phyloP scores from a whole-genome alignment of 2,888 invertebrate genomes.

The Caenorhabditis panamensis region DNA sequence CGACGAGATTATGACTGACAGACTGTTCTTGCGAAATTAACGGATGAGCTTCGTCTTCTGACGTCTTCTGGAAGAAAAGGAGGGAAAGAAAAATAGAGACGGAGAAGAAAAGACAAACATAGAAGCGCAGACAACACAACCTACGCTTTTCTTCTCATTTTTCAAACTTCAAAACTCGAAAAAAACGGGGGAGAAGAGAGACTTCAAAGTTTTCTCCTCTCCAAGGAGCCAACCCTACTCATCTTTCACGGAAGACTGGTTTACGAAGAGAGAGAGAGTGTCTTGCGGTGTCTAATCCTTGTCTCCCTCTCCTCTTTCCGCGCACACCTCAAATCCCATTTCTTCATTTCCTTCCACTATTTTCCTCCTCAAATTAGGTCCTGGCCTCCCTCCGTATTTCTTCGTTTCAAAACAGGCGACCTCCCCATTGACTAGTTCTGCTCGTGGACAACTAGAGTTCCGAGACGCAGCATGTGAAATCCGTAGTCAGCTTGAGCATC shows the following conservation, averaged over 20 bases:
- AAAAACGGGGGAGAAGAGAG: not conserved
- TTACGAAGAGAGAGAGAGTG: not conserved
- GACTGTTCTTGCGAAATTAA: too few relatives aligned
- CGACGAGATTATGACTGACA: constrained; percentile 17
- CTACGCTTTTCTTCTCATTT: not conserved
- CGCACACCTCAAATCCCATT: constrained; percentile 40
- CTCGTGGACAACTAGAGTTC: not conserved
- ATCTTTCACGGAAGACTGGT: constrained; percentile 18
- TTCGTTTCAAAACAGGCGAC: constrained; percentile 13
- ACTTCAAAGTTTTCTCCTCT: not conserved
- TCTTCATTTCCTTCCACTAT: not conserved
- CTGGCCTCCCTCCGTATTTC: constrained; percentile 6
- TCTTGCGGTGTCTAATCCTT: constrained; percentile 35
- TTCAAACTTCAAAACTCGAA: too few relatives aligned
- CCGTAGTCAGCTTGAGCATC: not conserved
- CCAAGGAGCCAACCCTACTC: constrained; percentile 31
- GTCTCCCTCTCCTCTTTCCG: constrained; percentile 15
- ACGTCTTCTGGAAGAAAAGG: constrained; percentile 6
- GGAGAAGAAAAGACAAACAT: not conserved
- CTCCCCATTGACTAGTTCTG: constrained; percentile 16
- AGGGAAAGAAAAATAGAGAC: constrained; percentile 1
- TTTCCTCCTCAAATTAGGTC: constrained; percentile 28
- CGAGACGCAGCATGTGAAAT: constrained; percentile 26
- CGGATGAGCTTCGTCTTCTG: not conserved
- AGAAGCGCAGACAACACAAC: not conserved